phyloP scores from a whole-genome alignment of 2,113 vertebrate genomes.

The Zonotrichia leucophrys region DNA sequence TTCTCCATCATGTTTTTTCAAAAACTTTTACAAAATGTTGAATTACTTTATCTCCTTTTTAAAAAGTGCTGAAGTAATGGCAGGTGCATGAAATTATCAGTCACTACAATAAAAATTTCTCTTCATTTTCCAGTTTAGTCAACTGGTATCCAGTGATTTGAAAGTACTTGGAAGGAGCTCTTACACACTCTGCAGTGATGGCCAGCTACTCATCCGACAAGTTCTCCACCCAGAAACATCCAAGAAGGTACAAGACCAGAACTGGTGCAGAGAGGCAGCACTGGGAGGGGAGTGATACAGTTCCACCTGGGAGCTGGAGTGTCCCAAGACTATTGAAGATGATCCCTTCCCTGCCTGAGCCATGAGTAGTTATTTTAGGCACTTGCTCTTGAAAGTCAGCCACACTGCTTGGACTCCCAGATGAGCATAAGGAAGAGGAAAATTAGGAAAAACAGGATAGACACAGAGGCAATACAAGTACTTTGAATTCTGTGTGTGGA shows the following conservation, averaged over 20 bases:
- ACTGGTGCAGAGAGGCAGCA: not conserved
- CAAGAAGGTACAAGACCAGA: constrained; percentile 84
- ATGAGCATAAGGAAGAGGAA: not conserved
- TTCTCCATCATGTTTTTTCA: not conserved
- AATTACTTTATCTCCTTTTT: not conserved
- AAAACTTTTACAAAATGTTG: not conserved
- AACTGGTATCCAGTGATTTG: constrained; percentile 87
- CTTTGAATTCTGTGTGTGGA: not conserved
- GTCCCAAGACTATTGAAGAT: not conserved
- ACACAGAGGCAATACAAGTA: not conserved
- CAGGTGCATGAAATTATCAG: not conserved
- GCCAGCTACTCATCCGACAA: constrained; percentile 88
- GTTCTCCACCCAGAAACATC: constrained; percentile 93
- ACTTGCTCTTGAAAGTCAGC: not conserved
- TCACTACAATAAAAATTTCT: not conserved
- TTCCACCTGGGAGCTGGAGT: not conserved
- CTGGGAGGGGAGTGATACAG: not conserved
- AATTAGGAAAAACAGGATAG: not conserved
- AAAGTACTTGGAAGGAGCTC: constrained; percentile 85
- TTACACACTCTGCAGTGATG: constrained; percentile 88
- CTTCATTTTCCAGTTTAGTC: constrained; percentile 81
- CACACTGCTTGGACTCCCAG: not conserved
- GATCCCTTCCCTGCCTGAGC: not conserved
- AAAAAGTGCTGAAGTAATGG: not conserved
- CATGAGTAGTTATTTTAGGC: not conserved